phyloP scores from a whole-genome alignment of 1,140 invertebrate genomes.

The Lamellibrachia luymesi region DNA sequence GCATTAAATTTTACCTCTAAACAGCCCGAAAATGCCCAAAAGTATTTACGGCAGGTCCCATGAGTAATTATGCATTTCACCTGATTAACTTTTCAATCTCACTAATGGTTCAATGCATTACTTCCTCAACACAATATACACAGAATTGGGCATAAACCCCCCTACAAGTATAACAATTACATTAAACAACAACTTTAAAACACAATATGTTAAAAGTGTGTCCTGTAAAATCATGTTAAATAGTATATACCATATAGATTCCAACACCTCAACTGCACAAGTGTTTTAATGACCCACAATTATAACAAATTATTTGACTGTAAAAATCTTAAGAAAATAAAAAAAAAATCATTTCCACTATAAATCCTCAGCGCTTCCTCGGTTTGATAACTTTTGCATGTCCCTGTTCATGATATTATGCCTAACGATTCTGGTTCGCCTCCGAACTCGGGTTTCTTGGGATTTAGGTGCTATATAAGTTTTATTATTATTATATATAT shows the following conservation, averaged over 20 bases:
- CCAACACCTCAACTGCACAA: neutral
- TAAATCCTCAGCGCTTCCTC: neutral
- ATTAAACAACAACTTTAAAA: neutral
- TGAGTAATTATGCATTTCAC: neutral
- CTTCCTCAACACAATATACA: neutral
- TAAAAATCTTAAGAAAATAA: neutral
- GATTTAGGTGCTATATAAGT: neutral
- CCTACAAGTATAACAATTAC: neutral
- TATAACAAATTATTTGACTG: neutral
- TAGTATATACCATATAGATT: neutral
- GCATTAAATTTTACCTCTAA: neutral
- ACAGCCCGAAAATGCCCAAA: neutral
- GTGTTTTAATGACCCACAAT: neutral
- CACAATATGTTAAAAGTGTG: neutral
- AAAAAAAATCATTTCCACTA: too few relatives aligned
- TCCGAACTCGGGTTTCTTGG: neutral
- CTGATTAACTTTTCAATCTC: neutral
- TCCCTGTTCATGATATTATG: neutral
- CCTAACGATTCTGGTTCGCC: neutral
- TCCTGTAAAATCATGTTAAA: neutral
- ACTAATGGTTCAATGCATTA: neutral
- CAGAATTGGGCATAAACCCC: neutral
- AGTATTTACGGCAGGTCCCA: neutral
- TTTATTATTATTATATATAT: neutral
- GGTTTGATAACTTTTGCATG: neutral